Conservation (phyloP, 1,140 invertebrate species). For the Apis florea region DNA sequence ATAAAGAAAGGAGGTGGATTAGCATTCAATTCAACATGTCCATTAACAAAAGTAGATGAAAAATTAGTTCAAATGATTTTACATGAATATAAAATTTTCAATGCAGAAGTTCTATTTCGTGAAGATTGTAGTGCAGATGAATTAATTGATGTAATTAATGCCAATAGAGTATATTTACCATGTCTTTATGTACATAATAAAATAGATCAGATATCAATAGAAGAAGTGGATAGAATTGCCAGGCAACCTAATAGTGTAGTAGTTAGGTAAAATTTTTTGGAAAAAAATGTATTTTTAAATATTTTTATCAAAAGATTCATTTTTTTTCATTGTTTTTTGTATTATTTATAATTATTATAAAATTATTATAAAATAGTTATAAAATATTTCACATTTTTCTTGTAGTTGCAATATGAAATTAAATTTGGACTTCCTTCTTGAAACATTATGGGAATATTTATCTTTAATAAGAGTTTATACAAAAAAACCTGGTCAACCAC, state of each 20-base stretch:
- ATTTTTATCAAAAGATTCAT: not conserved
- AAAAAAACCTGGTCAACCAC: slow-evolving; percentile 98
- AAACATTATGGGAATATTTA: slow-evolving; percentile 96
- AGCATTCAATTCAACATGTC: slow-evolving; percentile 98
- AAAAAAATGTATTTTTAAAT: not conserved
- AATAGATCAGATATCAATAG: slow-evolving; percentile 99
- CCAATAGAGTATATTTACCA: slow-evolving; percentile 97
- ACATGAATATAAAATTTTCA: slow-evolving; percentile 99
- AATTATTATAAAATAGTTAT: not conserved
- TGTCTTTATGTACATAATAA: slow-evolving; percentile 99
- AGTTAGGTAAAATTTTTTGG: slow-evolving; percentile 87
- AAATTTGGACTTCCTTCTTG: slow-evolving; percentile 97
- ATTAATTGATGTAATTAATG: slow-evolving; percentile 99
- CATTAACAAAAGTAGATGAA: slow-evolving; percentile 96
- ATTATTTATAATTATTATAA: not conserved
- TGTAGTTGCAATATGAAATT: slow-evolving; percentile 99
- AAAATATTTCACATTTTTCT: slow-evolving; percentile 58
- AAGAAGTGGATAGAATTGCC: slow-evolving; percentile 98
- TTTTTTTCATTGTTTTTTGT: not conserved
- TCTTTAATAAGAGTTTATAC: slow-evolving; percentile 98
- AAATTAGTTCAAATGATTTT: slow-evolving; percentile 99
- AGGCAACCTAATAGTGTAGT: slow-evolving; percentile 94
- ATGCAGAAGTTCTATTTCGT: slow-evolving; percentile 97
- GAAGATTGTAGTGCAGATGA: slow-evolving; percentile 98
- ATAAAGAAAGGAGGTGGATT: slow-evolving; percentile 99